phyloP scores from a whole-genome alignment of 2,797 vertebrate genomes.

The Poeciliopsis infans region DNA sequence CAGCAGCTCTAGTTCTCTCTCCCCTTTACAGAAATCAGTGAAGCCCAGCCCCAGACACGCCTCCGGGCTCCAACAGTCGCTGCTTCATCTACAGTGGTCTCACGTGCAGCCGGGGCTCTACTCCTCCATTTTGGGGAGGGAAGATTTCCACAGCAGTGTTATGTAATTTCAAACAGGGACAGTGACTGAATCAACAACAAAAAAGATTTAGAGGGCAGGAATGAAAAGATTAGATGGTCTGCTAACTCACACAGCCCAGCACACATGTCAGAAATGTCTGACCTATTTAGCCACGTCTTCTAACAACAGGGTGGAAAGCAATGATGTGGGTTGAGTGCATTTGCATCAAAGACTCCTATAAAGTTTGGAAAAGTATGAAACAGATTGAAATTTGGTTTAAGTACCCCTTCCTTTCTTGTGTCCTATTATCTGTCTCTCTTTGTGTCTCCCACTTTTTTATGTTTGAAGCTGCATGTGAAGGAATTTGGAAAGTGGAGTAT shows the following conservation, averaged over 20 bases:
- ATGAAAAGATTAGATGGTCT: constrained; percentile 52
- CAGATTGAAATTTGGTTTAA: background rate
- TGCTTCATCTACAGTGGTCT: constrained; percentile 74
- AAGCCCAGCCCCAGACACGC: constrained; percentile 61
- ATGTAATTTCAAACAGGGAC: constrained; percentile 65
- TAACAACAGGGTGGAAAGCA: constrained; percentile 34
- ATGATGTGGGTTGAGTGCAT: constrained; percentile 63
- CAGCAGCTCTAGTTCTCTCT: constrained; percentile 51
- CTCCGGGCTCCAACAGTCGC: constrained; percentile 61
- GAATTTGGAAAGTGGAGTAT: background rate
- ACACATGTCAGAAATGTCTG: constrained; percentile 48
- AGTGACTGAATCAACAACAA: constrained; percentile 30
- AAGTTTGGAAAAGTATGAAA: background rate
- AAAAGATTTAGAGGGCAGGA: constrained; percentile 17
- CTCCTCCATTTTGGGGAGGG: constrained; percentile 75
- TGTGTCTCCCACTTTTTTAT: background rate
- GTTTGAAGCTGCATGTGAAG: background rate
- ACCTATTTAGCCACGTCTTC: constrained; percentile 57
- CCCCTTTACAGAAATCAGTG: constrained; percentile 36
- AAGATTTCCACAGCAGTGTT: constrained; percentile 59
- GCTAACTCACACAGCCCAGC: constrained; percentile 30
- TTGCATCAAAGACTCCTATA: background rate
- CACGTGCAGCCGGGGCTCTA: constrained; percentile 63
- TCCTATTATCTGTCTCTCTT: background rate
- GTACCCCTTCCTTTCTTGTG: background rate